Base-by-base conservation (phyloP, 2,113 vertebrate species). In the Alligator sinensis region DNA sequence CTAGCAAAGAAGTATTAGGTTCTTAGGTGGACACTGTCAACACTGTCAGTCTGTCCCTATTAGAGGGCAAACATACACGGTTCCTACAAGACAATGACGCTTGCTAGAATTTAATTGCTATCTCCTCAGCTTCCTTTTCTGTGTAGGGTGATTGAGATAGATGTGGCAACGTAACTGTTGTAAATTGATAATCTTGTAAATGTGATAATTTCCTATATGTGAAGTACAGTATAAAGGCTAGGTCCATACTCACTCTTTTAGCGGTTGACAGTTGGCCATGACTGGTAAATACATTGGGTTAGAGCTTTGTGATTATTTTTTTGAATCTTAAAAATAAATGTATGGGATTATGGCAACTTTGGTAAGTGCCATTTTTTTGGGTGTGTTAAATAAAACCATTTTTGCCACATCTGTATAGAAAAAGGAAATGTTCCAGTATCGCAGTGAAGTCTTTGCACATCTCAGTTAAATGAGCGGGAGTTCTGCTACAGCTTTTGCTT, bases 361-460 rank as follows among this genome's bases (percentile, higher is more conserved):
- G 18, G n/a, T 30, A 61, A 90, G 80, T 83, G 84, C 80, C 55
- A 9, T 80, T 90, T 82, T 81, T 95, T 89, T 80, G 79, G 68
- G 84, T 75, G 24, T 87, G 84, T 95, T 5, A 13, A 62, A 80
- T 91, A 84, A 58, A 94, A 87, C 68, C 57, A 76, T 27, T 95
- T 97, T 66, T 72, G 81, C 91, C 92, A 84, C 0, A 1, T 93
- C 95, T 93, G 94, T 81, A 63, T 62, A 89, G 84, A 82, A n/a
- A 14, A 55, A 11, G 30, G 58, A 70, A 3, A 55, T 24, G 86
- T 93, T 86, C 68, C 82, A 82, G 76, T 79, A 87, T 88, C 93
- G 95, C 94, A 93, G 82, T 85, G 90, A 90, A 93, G 57, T 85
- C 83, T 28, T 93, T 93, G 84, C 93, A 93, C 91, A 92, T 96